Percentiles rank a stretch among this genome's conserved stretches.
These are phyloP conservation scores for Lucilia sericata DNA, from an alignment of 1,140 invertebrate genomes.

Conservation along the genomic window DNA sequence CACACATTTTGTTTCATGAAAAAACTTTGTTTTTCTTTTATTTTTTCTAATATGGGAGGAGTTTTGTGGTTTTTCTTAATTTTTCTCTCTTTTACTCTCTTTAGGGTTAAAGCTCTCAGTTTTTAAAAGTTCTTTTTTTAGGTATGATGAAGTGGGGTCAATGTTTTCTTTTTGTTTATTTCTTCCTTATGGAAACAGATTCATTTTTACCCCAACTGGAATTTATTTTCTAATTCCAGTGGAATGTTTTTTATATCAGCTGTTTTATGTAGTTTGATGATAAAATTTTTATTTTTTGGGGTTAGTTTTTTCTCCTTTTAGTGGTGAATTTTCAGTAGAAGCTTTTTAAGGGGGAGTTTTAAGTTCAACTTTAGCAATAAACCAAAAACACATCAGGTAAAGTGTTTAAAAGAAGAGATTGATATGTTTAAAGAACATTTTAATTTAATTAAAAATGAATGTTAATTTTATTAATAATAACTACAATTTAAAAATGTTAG, in stretches of 20 bases:
- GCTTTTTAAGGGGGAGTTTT: not conserved
- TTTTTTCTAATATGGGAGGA: constrained; percentile 39
- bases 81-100: not conserved
- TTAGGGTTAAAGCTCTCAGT: not conserved
- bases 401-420: no score
- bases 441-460: no score
- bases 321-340: not conserved
- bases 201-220: not conserved
- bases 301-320: not conserved
- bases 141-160: not conserved
- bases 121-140: not conserved
- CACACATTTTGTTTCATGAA: not conserved
- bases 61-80: not conserved
- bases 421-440: no score
- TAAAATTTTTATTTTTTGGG: not conserved
- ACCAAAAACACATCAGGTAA: no score
- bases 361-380: no score
- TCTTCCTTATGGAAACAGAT: not conserved
- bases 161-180: not conserved
- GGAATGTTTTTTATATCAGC: not conserved
- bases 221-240: not conserved
- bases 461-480: no score
- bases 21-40: not conserved
- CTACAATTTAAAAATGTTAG: no score
- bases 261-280: not conserved